Base-by-base conservation (phyloP, 2,113 vertebrate species). In the Pao palembangensis region DNA sequence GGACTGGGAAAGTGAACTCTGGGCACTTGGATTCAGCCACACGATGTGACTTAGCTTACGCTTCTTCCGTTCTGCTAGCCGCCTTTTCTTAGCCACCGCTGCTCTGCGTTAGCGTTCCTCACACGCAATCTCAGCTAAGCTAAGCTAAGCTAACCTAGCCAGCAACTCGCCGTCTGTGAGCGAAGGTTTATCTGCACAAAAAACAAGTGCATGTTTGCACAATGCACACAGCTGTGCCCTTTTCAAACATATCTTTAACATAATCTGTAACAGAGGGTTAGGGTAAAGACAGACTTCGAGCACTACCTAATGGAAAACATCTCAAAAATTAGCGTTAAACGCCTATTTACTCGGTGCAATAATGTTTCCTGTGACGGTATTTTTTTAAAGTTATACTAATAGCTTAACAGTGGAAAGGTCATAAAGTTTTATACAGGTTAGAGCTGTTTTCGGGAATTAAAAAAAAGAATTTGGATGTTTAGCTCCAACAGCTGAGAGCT, bases 401-500 rank as follows among this genome's bases (percentile, higher is more conserved):
- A 44, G 43, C 1, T 44, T 2, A 44, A 44, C 43, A 17, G 13
- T 44, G 6, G 17, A 16, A 16, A 44, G 3, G 14, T 44, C 12
- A 44, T 12, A 16, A 44, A 15, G 43, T 14, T 17, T 44, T 44
- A 17, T 44, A 16, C 16, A 44, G 43, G 10, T 44, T 17, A 44
- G 43, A 21, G 49, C 10, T 21, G 8, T 4, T 51, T 51, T 21
- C 23, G 10, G 15, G 20, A 51, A 51, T 21, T 51, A 12, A 21
- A 51, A 23, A 51, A 23, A 15, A 43, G 16, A 44, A 57, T 13
- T 12, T 1, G 8, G 15, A 42, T 15, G 20, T 34, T 15, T 34
- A 44, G 48, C 48, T 61, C 34, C 20, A 48, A 13, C 50, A 41
- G 65, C 51, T 60, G 10, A 46, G 14, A 46, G 18, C 15, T 4